phyloP scores from a whole-genome alignment of 2,113 vertebrate species.

The Ctenodactylus gundi region DNA sequence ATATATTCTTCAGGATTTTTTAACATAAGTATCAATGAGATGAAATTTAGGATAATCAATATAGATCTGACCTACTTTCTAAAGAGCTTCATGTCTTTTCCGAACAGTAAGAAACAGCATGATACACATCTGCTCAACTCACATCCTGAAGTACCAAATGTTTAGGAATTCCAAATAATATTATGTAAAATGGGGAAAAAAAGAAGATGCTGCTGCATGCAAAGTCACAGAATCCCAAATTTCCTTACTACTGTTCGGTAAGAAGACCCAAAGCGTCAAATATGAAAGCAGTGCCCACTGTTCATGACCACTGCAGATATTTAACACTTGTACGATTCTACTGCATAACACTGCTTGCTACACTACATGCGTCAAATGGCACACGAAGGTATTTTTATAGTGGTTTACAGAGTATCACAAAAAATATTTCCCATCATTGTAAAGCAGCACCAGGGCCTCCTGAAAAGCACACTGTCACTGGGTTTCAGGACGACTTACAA shows the following conservation, averaged over 20 bases:
- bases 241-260: not conserved
- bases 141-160: slow-evolving; percentile 37
- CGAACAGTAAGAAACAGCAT: not conserved
- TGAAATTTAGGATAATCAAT: slow-evolving; percentile 32
- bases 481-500: not conserved
- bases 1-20: slow-evolving; percentile 26
- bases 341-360: slow-evolving; percentile 50
- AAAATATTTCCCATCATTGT: slow-evolving; percentile 25
- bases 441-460: slow-evolving; percentile 7
- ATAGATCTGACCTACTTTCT: not conserved
- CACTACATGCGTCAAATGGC: not conserved
- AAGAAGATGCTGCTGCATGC: not conserved
- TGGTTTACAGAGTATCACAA: slow-evolving; percentile 7
- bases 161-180: slow-evolving; percentile 46
- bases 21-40: not conserved
- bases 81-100: not conserved
- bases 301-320: slow-evolving; percentile 26
- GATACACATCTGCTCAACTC: not conserved
- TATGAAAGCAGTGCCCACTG: not conserved
- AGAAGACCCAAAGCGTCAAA: not conserved
- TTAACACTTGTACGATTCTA: slow-evolving; percentile 71
- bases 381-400: not conserved
- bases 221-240: not conserved
- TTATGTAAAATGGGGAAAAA: not conserved
- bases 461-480: not conserved